phyloP scores from a whole-genome alignment of 2,797 vertebrate genomes.

The Acipenser ruthenus region DNA sequence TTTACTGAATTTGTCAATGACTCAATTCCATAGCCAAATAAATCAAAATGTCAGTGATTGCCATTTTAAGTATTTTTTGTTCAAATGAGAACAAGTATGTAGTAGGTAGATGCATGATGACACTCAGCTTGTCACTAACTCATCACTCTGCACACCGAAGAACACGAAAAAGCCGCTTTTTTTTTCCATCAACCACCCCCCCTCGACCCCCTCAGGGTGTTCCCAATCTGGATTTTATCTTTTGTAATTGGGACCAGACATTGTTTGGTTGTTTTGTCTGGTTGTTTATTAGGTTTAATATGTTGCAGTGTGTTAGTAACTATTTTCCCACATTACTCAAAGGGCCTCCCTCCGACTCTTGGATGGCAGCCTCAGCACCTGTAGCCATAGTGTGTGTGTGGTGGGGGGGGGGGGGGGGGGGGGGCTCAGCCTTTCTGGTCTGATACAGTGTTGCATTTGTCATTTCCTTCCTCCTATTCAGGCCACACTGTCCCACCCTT shows the following conservation, averaged over 20 bases:
- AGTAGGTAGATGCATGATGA: too few relatives aligned
- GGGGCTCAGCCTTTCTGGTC: constrained; percentile 44
- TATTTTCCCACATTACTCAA: constrained; percentile 59
- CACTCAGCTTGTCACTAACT: too few relatives aligned
- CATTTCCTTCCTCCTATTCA: constrained; percentile 57
- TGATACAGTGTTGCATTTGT: constrained; percentile 64
- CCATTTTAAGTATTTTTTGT: too few relatives aligned
- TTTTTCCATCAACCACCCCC: constrained; percentile 10
- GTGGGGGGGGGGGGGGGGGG: too few relatives aligned
- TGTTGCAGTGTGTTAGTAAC: constrained; percentile 45
- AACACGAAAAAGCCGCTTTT: too few relatives aligned
- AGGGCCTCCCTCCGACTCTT: constrained; percentile 38
- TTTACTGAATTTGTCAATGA: too few relatives aligned
- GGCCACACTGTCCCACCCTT: constrained; percentile 51
- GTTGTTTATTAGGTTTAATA: constrained; percentile 42
- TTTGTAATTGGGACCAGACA: constrained; percentile 42
- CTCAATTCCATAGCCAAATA: too few relatives aligned
- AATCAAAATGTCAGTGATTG: too few relatives aligned
- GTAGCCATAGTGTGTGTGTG: constrained; percentile 35
- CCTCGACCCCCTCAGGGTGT: constrained; percentile 49
- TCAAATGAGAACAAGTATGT: too few relatives aligned
- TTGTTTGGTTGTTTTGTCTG: constrained; percentile 33
- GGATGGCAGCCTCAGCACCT: constrained; percentile 50
- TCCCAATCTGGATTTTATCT: constrained; percentile 39
- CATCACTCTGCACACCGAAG: too few relatives aligned